A percentile compares a stretch with the other conserved stretches of the same genome.
Conservation (phyloP, 2,113 vertebrate species). For the Mustelus asterias region DNA sequence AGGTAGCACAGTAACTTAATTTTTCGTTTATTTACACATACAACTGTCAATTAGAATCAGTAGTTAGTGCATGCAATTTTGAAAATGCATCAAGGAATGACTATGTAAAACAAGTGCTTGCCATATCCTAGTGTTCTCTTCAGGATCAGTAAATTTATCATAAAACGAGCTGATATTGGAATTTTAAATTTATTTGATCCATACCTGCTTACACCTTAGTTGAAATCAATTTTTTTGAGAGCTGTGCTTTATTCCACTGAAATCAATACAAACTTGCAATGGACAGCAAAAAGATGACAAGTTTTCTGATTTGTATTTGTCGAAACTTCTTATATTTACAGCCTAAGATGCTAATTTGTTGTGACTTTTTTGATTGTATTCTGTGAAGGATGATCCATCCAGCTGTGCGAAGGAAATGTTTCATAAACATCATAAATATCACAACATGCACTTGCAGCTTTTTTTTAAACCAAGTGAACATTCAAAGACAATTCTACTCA, state of each 20-base stretch:
- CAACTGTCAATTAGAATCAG: background rate
- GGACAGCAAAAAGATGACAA: background rate
- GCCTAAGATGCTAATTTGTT: background rate
- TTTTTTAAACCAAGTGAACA: background rate
- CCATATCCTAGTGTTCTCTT: background rate
- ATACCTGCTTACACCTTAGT: background rate
- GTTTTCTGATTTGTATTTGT: background rate
- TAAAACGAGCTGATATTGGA: background rate
- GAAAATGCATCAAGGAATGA: background rate
- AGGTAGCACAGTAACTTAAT: background rate
- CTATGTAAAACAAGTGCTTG: background rate
- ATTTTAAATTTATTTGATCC: background rate
- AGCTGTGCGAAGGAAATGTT: background rate
- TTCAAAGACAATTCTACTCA: background rate
- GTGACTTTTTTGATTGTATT: background rate
- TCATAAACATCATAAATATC: background rate
- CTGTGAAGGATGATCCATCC: background rate
- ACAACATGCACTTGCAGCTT: background rate
- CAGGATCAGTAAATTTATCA: background rate
- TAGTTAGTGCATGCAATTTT: background rate
- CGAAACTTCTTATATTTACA: background rate
- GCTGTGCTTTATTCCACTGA: background rate
- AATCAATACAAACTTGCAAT: conserved; percentile 16
- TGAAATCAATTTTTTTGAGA: background rate
- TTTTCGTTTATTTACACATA: background rate